Evolutionary conservation across 2,113 vertebrate species (phyloP), one percentile per base, ranked within the genome.

Genomic region (Hydrolagus affinis): DNA sequence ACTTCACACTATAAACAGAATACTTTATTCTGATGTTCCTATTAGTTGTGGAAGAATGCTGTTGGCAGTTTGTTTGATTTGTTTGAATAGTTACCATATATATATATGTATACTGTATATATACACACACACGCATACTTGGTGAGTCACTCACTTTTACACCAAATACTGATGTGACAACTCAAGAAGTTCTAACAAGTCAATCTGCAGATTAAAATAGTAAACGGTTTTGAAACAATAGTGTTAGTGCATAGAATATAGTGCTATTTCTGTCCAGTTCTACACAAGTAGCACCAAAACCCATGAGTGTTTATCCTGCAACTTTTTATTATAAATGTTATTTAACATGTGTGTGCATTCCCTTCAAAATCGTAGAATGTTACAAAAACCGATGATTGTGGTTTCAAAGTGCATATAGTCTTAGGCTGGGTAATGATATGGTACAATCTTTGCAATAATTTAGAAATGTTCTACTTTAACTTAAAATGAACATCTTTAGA

Each of bases 1-100:
- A 44, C 44, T 44, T 28, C 28, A 83, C 25, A 10, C 14, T 30
- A 44, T 1, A 80, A 80, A 56, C 12, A 21, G 28, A 75, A 56
- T 75, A 44, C 30, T 75, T 75, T 74, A 17, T 30, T 30, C 30
- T 75, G 73, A 17, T 66, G 15, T 32, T 66, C 60, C 25, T 10
- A 83, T 44, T 19, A 83, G 62, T 14, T 83, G 23, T 21, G 28
- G 25, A 32, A 30, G 60, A 66, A 0, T 21, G 21, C 15, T 64
- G 62, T 83, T 32, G 78, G 78, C 78, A 83, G 78, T 83, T 30
- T 83, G 8, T 62, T 32, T 83, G 78, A 32, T 64, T 83, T 83
- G 78, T 11, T 64, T 83, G 0, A 60, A 78, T 14, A 66, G 60
- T 83, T 28, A 66, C 64, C 14, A 19, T 83, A 66, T 66, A 30